phyloP scores from a whole-genome alignment of 2,113 vertebrate genomes.

The Genyomyrus donnyi region DNA sequence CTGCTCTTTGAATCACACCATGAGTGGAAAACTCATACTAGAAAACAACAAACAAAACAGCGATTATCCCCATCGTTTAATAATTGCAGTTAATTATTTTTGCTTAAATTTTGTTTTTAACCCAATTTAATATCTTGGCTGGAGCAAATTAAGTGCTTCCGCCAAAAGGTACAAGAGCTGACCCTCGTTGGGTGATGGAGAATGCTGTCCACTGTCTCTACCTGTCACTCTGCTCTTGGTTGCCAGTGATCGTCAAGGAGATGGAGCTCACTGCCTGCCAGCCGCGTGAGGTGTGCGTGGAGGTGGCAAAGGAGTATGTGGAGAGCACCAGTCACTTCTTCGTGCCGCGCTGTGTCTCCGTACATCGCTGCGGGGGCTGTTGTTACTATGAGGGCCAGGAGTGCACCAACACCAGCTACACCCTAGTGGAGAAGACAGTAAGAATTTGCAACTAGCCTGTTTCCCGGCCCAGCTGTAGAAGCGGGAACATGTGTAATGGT shows the following conservation, averaged over 20 bases:
- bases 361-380: slow-evolving; percentile 63
- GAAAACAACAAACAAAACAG: neutral
- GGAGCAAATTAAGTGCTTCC: neutral
- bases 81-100: neutral
- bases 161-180: too few species aligned
- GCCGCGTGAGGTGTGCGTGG: slow-evolving; percentile 59
- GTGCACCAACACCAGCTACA: slow-evolving; percentile 54
- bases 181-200: neutral
- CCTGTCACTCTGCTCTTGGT: neutral
- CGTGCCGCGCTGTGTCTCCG: slow-evolving; percentile 55
- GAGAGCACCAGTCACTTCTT: slow-evolving; percentile 54
- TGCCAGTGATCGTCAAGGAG: slow-evolving; percentile 55
- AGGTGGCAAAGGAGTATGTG: slow-evolving; percentile 57
- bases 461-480: neutral
- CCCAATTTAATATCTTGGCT: neutral
- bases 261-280: slow-evolving; percentile 50
- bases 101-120: neutral
- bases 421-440: slow-evolving; percentile 57
- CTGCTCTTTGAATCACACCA: neutral
- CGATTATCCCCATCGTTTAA: neutral
- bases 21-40: neutral
- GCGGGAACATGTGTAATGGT: neutral
- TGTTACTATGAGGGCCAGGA: slow-evolving; percentile 49
- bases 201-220: neutral
- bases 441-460: slow-evolving; percentile 17